Percentiles rank a stretch among this genome's conserved stretches.
phyloP scores from a whole-genome alignment of 1,140 invertebrate species.

The Andricus grossulariae region DNA sequence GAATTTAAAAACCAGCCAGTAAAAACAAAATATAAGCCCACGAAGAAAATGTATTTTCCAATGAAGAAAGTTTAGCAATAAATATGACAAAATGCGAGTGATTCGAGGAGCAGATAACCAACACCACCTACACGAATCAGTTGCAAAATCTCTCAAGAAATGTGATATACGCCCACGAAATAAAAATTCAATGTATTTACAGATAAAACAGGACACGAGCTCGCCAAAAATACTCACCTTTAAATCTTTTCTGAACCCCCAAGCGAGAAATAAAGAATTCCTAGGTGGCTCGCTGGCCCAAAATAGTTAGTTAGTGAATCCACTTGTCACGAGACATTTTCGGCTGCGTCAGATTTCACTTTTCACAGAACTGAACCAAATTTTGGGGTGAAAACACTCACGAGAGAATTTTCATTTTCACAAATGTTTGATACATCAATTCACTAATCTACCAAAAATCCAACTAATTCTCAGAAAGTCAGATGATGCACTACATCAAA shows the following conservation, averaged over 20 bases:
- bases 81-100: too few species aligned
- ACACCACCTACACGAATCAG: too few species aligned
- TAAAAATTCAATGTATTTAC: background rate
- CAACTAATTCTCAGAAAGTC: background rate
- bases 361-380: background rate
- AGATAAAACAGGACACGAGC: background rate
- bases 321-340: conserved; percentile 1
- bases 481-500: conserved; percentile 17
- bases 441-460: background rate
- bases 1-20: too few species aligned
- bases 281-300: background rate
- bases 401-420: conserved; percentile 34
- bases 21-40: too few species aligned
- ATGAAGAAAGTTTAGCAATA: too few species aligned
- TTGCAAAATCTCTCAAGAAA: too few species aligned
- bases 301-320: conserved; percentile 9
- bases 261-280: conserved; percentile 16
- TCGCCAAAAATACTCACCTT: conserved; percentile 10
- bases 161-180: background rate
- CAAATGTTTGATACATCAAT: conserved; percentile 26
- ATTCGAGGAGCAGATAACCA: too few species aligned
- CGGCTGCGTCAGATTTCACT: background rate
- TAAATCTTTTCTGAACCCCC: conserved; percentile 27
- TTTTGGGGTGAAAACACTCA: conserved; percentile 7
- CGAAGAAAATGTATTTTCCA: too few species aligned